phyloP scores from a whole-genome alignment of 2,113 vertebrate genomes.

The Pollachius pollachius region DNA sequence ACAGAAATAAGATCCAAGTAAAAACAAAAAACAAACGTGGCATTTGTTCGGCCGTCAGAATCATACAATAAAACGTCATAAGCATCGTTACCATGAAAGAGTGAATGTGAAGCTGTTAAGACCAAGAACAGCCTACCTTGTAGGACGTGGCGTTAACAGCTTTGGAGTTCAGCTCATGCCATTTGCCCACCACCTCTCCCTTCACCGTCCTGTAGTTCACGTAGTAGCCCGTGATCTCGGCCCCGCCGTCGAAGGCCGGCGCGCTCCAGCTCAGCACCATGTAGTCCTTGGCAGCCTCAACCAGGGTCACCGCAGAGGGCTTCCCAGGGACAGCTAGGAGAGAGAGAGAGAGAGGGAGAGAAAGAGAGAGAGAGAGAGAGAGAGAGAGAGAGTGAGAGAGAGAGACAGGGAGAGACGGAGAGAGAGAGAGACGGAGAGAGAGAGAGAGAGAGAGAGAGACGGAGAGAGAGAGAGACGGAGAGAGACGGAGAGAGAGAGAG shows the following conservation, averaged over 20 bases:
- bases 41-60: too few relatives aligned
- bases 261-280: slow-evolving; percentile 90
- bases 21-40: too few relatives aligned
- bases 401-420: too few relatives aligned
- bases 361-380: not conserved
- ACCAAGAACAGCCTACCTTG: slow-evolving; percentile 76
- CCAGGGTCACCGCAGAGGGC: slow-evolving; percentile 79
- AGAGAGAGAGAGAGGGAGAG: not conserved
- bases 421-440: too few relatives aligned
- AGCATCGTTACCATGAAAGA: not conserved
- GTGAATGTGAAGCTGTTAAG: too few relatives aligned
- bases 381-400: not conserved
- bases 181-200: slow-evolving; percentile 76
- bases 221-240: slow-evolving; percentile 89
- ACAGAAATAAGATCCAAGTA: not conserved
- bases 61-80: too few relatives aligned
- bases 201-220: slow-evolving; percentile 90
- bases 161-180: slow-evolving; percentile 90
- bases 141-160: slow-evolving; percentile 82
- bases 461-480: too few relatives aligned
- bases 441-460: too few relatives aligned
- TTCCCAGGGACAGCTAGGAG: slow-evolving; percentile 80
- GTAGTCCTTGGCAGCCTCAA: slow-evolving; percentile 85
- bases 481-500: too few relatives aligned
- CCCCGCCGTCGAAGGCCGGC: slow-evolving; percentile 80